Evolutionary conservation across 2,113 vertebrate species (phyloP).

Genomic region (Junco hyemalis): DNA sequence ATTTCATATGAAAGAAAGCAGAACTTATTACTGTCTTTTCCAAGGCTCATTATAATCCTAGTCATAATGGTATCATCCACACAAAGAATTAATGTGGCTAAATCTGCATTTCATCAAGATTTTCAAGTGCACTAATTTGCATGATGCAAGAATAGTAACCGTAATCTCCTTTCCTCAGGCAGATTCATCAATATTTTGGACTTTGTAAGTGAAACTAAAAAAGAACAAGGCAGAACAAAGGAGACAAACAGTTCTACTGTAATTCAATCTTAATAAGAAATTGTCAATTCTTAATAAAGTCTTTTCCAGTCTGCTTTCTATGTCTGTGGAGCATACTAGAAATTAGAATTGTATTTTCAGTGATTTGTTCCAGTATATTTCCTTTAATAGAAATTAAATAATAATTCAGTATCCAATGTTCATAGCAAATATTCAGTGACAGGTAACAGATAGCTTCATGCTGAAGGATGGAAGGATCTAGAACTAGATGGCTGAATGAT

Average conservation of each 20-base stretch:
- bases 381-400: constrained; percentile 22
- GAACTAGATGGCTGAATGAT: not conserved
- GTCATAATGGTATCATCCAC: not conserved
- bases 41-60: not conserved
- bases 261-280: constrained; percentile 1
- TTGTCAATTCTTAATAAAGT: not conserved
- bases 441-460: not conserved
- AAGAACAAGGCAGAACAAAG: not conserved
- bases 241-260: not conserved
- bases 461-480: not conserved
- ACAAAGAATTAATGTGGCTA: not conserved
- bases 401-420: not conserved
- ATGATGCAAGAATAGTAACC: constrained; percentile 30
- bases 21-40: not conserved
- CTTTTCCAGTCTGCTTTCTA: not conserved
- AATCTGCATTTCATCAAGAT: constrained; percentile 30
- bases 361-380: not conserved
- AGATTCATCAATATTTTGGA: constrained; percentile 48
- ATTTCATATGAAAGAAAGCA: not conserved
- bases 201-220: not conserved
- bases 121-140: constrained; percentile 38
- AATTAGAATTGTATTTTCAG: not conserved
- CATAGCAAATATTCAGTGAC: not conserved
- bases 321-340: not conserved
- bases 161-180: constrained; percentile 6